Base-by-base conservation (phyloP, 2,888 invertebrate species). In the Merodon equestris region DNA sequence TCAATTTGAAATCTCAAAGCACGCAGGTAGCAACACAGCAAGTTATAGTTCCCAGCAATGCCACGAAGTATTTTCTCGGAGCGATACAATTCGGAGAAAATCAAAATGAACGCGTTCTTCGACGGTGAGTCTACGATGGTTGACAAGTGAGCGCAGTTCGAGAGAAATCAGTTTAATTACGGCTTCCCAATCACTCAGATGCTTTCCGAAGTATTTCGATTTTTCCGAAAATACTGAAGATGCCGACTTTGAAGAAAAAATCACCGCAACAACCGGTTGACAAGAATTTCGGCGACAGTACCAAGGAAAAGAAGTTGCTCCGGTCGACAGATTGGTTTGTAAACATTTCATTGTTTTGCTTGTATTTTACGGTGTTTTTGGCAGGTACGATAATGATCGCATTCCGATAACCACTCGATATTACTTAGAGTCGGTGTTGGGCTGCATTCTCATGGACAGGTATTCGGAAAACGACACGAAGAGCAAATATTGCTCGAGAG, bases 61-160 rank as follows among this genome's bases (percentile, higher is more conserved):
- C 85, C 85, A 36, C 83, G 85, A 64, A 86, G 85, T 81, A 84
- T 86, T 77, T 84, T 85, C 63, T 86, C 86, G 0, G 84, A 85
- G 38, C 83, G 86, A 34, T 86, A 83, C 56, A 83, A 86, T 66
- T 64, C 58, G 54, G 75, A 83, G 3, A 83, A 82, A 73, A 84
- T 83, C 50, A 81, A 83, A 54, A 74, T 82, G 19, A 85, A 86
- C 71, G 82, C 84, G 18, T 83, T 83, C 9, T 82, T 85, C 47
- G 85, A 86, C 67, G 85, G 86, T 85, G 73, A 84, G 61, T 1
- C 1, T 1, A 15, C 9, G 9, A 7, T 27, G 27, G 27, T 7
- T 2, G 27, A 27, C 27, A 3, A 9, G 9, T 13, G 1, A 4
- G 13, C 1, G 4, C 17, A 18, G 13, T 34, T n/a, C 19, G 9